Evolutionary conservation across 2,113 vertebrate genomes (phyloP).

Genomic region (Dipodomys merriami): DNA sequence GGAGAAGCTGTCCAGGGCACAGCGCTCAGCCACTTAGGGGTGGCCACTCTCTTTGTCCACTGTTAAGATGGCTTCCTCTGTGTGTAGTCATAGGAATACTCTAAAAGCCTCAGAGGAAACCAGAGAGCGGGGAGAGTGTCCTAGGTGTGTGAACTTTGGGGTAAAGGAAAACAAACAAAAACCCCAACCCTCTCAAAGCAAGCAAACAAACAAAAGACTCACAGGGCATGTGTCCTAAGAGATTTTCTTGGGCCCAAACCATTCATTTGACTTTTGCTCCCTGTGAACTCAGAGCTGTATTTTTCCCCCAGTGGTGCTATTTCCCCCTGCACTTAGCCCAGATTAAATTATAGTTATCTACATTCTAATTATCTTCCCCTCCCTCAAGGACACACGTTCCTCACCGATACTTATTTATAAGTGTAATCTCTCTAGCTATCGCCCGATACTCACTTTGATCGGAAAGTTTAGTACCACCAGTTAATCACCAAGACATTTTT

Average conservation of each 20-base stretch:
- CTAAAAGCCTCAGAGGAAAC: neutral
- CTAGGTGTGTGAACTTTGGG: neutral
- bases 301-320: neutral
- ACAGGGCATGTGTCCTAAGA: accelerated
- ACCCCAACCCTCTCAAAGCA: neutral
- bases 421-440: conserved; percentile 25
- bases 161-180: neutral
- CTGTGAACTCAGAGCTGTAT: neutral
- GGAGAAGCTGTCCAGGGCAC: neutral
- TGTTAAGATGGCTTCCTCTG: neutral
- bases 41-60: neutral
- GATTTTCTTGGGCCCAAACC: neutral
- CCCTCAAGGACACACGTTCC: neutral
- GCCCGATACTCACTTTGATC: conserved; percentile 50
- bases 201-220: neutral
- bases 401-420: conserved; percentile 45
- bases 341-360: neutral
- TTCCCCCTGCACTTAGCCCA: neutral
- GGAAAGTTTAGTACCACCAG: conserved; percentile 52
- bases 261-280: neutral
- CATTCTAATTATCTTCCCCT: neutral
- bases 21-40: neutral
- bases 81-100: neutral
- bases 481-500: conserved; percentile 58
- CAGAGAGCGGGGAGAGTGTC: neutral